These are phyloP conservation scores for Lepidocolaptes lacrymiger DNA, from an alignment of 2,797 vertebrate genomes.

Conservation along the genomic window DNA sequence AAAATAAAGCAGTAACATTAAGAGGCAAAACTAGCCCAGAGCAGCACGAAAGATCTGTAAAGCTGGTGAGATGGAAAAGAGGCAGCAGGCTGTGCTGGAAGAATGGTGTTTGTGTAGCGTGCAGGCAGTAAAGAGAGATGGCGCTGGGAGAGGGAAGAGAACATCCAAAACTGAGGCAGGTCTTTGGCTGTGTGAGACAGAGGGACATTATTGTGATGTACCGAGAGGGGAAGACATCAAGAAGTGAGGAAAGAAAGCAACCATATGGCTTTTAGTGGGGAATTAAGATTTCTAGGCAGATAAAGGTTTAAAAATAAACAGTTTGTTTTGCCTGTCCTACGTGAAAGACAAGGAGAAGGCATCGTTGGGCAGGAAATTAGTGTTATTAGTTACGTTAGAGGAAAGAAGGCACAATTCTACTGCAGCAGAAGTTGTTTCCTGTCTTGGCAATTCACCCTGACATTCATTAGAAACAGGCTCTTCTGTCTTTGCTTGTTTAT, in stretches of 20 bases:
- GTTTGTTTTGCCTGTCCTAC: background rate
- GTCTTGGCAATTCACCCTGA: background rate
- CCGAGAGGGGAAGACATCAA: background rate
- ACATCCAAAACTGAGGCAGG: background rate
- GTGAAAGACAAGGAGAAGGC: background rate
- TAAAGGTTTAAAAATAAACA: background rate
- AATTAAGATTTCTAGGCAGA: background rate
- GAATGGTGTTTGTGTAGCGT: background rate
- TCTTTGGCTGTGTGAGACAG: background rate
- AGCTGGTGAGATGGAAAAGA: background rate
- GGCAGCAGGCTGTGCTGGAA: background rate
- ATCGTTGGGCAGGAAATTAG: background rate
- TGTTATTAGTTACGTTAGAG: background rate
- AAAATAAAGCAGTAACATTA: accelerated
- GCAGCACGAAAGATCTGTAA: background rate
- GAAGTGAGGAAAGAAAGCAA: background rate
- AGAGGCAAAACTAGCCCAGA: background rate
- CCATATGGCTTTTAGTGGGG: background rate
- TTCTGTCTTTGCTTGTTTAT: background rate
- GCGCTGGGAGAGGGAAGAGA: background rate
- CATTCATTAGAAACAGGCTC: background rate
- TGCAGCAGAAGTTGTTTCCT: background rate
- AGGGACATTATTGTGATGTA: background rate
- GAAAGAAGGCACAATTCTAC: background rate
- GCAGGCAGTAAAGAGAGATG: background rate